Conservation (phyloP, 2,113 vertebrate genomes). For the Vicugna pacos region DNA sequence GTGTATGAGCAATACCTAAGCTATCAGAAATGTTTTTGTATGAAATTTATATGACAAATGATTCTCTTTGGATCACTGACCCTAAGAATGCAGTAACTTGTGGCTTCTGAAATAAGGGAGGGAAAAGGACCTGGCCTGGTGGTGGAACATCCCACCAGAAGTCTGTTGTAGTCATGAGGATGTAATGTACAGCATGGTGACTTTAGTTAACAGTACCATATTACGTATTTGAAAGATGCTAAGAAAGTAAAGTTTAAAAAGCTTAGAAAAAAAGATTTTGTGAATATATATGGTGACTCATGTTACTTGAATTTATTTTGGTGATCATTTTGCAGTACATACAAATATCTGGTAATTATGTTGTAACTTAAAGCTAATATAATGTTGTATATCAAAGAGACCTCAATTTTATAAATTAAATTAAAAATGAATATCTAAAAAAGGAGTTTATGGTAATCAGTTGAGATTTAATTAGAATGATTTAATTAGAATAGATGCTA, state of each 20-base stretch:
- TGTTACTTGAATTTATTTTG: neutral
- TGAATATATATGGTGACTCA: neutral
- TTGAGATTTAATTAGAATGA: neutral
- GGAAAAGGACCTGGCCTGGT: neutral
- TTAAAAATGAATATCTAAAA: neutral
- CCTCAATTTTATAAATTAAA: neutral
- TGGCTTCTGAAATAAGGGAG: neutral
- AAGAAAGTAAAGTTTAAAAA: neutral
- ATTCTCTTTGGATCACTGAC: neutral
- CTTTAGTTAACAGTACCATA: neutral
- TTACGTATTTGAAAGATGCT: neutral
- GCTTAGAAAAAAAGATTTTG: neutral
- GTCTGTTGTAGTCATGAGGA: neutral
- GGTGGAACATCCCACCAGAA: neutral
- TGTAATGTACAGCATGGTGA: neutral
- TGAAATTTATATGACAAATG: neutral
- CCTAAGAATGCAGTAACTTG: neutral
- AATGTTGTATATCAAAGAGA: neutral
- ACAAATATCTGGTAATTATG: neutral
- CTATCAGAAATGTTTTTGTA: neutral
- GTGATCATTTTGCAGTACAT: neutral
- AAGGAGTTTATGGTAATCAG: neutral
- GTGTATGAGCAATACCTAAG: neutral
- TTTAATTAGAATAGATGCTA: slow-evolving; percentile 18
- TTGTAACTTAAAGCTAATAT: neutral